These are phyloP conservation scores for Molossus molossus DNA, from an alignment of 2,797 vertebrate genomes.

Conservation along the genomic window DNA sequence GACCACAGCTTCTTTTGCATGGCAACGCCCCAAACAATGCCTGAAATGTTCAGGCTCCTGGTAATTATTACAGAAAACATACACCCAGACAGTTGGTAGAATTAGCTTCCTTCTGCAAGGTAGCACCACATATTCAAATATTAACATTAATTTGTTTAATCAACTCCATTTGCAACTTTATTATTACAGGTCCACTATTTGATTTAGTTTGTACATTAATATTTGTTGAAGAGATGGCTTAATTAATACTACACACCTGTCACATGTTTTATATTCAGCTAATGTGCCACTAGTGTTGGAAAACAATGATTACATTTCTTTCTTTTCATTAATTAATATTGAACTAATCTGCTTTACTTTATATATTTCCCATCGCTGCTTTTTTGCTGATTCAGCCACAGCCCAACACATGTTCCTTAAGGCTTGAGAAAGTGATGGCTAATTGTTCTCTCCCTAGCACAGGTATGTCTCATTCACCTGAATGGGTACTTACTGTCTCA, in stretches of 20 bases:
- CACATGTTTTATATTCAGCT: not conserved
- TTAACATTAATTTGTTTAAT: not conserved
- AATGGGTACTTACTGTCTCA: constrained; percentile 66
- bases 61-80: constrained; percentile 6
- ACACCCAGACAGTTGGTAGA: not conserved
- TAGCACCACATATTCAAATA: not conserved
- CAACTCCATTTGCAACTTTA: not conserved
- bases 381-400: constrained; percentile 56
- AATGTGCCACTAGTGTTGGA: not conserved
- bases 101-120: constrained; percentile 1
- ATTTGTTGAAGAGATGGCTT: constrained; percentile 37
- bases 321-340: not conserved
- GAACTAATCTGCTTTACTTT: not conserved
- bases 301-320: constrained; percentile 17
- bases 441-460: not conserved
- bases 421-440: constrained; percentile 20
- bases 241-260: not conserved
- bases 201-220: constrained; percentile 33
- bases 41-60: not conserved
- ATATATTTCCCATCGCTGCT: not conserved
- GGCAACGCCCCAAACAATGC: constrained; percentile 15
- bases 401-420: not conserved
- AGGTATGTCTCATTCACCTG: constrained; percentile 65
- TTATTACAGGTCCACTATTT: not conserved
- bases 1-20: constrained; percentile 74